Percentiles rank a stretch among this genome's conserved stretches.
Conservation (phyloP, 2,888 invertebrate species). For the Lycophotia porphyrea region DNA sequence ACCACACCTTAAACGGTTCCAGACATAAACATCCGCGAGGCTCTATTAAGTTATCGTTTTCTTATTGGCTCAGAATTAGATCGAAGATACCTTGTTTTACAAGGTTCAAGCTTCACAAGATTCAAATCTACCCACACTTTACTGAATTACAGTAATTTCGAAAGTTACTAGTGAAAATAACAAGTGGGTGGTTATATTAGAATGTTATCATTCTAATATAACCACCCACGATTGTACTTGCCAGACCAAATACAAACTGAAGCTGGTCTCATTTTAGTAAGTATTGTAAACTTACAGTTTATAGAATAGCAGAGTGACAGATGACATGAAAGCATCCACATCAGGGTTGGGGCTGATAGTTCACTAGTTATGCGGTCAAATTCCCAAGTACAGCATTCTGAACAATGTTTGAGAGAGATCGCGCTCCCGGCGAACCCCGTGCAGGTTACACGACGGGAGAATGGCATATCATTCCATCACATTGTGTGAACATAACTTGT, state of each 20-base stretch:
- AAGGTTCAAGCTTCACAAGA: slow-evolving; percentile 27
- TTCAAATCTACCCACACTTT: slow-evolving; percentile 21
- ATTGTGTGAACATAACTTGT: slow-evolving; percentile 31
- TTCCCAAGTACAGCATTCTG: slow-evolving; percentile 49
- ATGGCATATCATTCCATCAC: slow-evolving; percentile 50
- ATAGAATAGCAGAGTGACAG: slow-evolving; percentile 8
- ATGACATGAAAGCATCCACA: slow-evolving; percentile 29
- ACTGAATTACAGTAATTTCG: slow-evolving; percentile 18
- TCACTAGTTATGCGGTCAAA: slow-evolving; percentile 59
- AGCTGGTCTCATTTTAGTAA: neutral
- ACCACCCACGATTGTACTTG: too few species aligned
- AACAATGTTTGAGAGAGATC: slow-evolving; percentile 54
- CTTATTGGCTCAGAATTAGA: slow-evolving; percentile 48
- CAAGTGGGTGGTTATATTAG: neutral
- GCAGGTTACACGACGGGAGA: slow-evolving; percentile 29
- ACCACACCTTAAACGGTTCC: slow-evolving; percentile 35
- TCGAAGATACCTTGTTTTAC: slow-evolving; percentile 20
- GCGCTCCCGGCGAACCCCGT: slow-evolving; percentile 16
- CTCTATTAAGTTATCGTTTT: slow-evolving; percentile 54
- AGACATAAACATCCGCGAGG: slow-evolving; percentile 38
- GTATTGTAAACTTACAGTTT: neutral
- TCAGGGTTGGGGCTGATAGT: slow-evolving; percentile 14
- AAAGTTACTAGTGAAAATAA: slow-evolving; percentile 11
- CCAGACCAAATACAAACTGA: slow-evolving; percentile 1
- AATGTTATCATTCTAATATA: neutral